Evolutionary conservation across 2,113 vertebrate species (phyloP), one percentile per base, ranked within the genome.

Genomic region (Tursiops truncatus): DNA sequence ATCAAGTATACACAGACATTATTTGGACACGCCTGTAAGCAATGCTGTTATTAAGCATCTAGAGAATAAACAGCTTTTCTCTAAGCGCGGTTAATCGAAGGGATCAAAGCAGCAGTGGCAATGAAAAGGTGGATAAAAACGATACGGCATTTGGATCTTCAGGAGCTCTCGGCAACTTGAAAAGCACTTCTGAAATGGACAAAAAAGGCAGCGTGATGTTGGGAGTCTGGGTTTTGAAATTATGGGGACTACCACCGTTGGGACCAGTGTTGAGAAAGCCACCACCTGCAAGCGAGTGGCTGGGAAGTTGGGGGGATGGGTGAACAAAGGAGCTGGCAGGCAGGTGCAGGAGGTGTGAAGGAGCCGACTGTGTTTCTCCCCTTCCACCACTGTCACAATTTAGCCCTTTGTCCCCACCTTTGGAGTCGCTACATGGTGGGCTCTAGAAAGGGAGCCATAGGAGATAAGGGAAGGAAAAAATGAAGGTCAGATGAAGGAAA

Each of bases 371-470:
- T 73, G 26, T 58, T 92, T 60, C 83, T 89, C 83, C 28, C n/a
- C 2, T n/a, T 6, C 67, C 21, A 6, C 4, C 3, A 4, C 2
- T 50, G 17, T 56, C 25, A 9, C 6, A 6, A 3, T 41, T 3
- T n/a, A 89, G 86, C 44, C 31, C 2, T 6, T 6, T 1, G 12
- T 21, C 11, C 17, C 10, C 14, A 6, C 4, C 25, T 58, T 70
- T 41, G 41, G 26, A 36, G 8, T 1, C 0, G 0, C 33, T 21
- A 3, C 7, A 3, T 8, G 13, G 11, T 6, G 2, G 18, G 23
- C 20, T 50, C 47, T 80, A 18, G 79, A 89, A 80, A 89, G 13
- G 31, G 26, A 38, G 26, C 26, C 5, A 20, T 0, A 4, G 47
- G 68, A 65, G 56, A 63, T 14, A 1, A 13, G 28, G 26, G 25